Conservation (phyloP, 2,888 invertebrate species). For the Sesamia inferens region DNA sequence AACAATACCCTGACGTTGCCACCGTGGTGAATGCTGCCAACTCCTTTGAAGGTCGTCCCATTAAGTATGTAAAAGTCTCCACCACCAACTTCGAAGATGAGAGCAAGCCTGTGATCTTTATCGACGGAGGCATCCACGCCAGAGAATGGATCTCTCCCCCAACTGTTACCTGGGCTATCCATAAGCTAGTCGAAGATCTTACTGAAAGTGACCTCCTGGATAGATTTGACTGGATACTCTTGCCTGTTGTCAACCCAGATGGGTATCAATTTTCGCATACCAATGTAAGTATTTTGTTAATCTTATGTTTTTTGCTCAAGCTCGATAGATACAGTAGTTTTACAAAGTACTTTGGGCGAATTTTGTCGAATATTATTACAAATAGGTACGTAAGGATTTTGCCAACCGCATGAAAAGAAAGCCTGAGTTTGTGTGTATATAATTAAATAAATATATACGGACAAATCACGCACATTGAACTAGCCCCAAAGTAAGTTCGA, state of each 20-base stretch:
- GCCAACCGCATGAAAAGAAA: neutral
- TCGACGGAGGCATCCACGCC: constrained; percentile 91
- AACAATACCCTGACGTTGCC: constrained; percentile 83
- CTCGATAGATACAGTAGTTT: too few relatives aligned
- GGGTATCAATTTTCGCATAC: constrained; percentile 90
- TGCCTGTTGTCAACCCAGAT: constrained; percentile 93
- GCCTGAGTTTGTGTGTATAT: neutral
- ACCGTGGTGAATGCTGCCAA: constrained; percentile 88
- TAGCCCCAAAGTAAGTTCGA: too few relatives aligned
- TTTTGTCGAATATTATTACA: neutral
- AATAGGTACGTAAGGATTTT: neutral
- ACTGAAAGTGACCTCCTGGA: constrained; percentile 88
- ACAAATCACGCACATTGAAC: too few relatives aligned
- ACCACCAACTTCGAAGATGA: constrained; percentile 82
- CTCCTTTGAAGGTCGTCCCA: constrained; percentile 89
- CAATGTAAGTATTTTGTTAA: constrained; percentile 23
- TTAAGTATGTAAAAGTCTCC: constrained; percentile 91
- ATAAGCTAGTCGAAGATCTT: constrained; percentile 91
- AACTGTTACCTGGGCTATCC: constrained; percentile 91
- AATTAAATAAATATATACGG: too few relatives aligned
- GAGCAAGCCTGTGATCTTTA: constrained; percentile 90
- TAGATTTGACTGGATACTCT: constrained; percentile 91
- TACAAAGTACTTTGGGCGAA: neutral
- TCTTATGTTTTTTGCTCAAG: neutral
- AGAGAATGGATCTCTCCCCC: constrained; percentile 94